Evolutionary conservation across 2,113 vertebrate species (phyloP).

Genomic region (Macroglossus sobrinus): DNA sequence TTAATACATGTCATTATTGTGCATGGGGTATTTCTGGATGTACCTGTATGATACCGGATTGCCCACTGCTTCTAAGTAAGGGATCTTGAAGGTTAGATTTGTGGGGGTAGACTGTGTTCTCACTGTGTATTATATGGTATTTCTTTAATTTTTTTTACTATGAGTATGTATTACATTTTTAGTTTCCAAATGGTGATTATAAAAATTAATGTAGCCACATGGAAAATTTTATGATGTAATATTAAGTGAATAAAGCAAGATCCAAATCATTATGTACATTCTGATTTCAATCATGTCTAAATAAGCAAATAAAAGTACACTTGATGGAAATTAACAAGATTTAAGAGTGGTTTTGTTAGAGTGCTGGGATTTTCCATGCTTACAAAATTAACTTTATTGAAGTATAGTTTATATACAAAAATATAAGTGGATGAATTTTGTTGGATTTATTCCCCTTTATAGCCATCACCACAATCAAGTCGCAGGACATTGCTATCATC

Average conservation of each 20-base stretch:
- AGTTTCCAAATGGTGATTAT: not conserved
- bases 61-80: not conserved
- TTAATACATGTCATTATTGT: not conserved
- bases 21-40: not conserved
- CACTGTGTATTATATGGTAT: not conserved
- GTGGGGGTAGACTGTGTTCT: not conserved
- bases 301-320: not conserved
- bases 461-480: not conserved
- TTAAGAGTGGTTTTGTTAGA: not conserved
- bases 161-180: not conserved
- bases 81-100: not conserved
- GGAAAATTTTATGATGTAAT: not conserved
- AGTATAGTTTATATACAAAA: not conserved
- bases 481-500: not conserved
- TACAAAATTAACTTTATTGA: not conserved
- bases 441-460: not conserved
- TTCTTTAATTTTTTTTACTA: not conserved
- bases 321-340: not conserved
- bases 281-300: not conserved
- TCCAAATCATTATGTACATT: not conserved
- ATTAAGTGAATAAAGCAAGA: not conserved
- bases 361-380: not conserved
- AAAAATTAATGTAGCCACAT: not conserved
- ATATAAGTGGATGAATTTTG: not conserved
- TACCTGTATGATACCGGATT: not conserved